A percentile compares a stretch with the other conserved stretches of the same genome.
Evolutionary conservation across 2,888 invertebrate genomes (phyloP).

Genomic region (Ormyrus labotus): DNA sequence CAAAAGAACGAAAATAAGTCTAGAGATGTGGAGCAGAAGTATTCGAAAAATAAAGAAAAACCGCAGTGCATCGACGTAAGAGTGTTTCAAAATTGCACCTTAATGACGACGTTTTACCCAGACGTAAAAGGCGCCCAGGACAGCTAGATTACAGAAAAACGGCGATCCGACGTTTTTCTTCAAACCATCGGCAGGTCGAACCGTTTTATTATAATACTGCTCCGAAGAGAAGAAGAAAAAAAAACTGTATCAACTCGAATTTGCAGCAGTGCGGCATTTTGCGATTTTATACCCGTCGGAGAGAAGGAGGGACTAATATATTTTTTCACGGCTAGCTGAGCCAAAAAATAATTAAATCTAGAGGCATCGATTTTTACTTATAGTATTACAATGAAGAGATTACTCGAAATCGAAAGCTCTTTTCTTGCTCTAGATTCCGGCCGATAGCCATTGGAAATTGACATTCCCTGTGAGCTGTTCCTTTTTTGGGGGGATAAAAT

Average conservation of each 20-base stretch:
- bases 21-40: neutral
- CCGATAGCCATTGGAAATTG: neutral
- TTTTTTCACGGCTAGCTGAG: neutral
- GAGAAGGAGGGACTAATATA: no score
- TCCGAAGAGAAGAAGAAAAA: no score
- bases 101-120: constrained; percentile 11
- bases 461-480: neutral
- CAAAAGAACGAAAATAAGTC: neutral
- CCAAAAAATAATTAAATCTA: neutral
- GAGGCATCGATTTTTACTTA: constrained; percentile 1
- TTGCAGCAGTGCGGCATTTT: no score
- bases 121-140: neutral
- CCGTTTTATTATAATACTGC: no score
- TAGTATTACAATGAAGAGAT: neutral
- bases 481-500: no score
- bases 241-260: no score
- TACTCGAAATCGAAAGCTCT: constrained; percentile 20
- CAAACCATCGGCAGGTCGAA: no score
- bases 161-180: no score
- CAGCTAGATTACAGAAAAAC: no score
- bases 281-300: no score
- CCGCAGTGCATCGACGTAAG: constrained; percentile 3
- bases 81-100: constrained; percentile 8
- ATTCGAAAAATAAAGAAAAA: neutral
- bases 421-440: constrained; percentile 4